These are phyloP conservation scores for Parnassius orleans DNA, from an alignment of 2,888 invertebrate genomes.

Conservation along the genomic window DNA sequence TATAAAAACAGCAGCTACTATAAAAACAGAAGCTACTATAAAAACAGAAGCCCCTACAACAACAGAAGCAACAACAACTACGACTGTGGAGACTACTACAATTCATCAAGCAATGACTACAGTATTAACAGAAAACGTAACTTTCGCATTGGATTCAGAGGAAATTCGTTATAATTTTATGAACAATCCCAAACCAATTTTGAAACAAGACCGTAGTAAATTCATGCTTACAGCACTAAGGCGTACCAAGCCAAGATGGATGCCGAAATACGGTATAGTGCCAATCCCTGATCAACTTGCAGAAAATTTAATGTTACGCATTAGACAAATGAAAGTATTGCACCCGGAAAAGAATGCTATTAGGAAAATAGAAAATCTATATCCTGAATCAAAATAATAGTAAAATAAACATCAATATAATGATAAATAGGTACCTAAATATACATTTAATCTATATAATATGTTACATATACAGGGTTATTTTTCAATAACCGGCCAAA, in stretches of 20 bases:
- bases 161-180: conserved; percentile 22
- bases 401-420: neutral
- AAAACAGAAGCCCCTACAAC: conserved; percentile 15
- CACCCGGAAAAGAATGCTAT: conserved; percentile 31
- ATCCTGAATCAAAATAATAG: conserved; percentile 1
- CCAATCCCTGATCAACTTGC: conserved; percentile 57
- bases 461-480: neutral
- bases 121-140: conserved; percentile 17
- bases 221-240: conserved; percentile 45
- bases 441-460: neutral
- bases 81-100: conserved; percentile 18
- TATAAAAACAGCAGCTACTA: conserved; percentile 14
- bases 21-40: conserved; percentile 6
- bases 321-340: conserved; percentile 40
- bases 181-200: neutral
- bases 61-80: conserved; percentile 25
- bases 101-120: conserved; percentile 19
- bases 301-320: conserved; percentile 48
- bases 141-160: conserved; percentile 12
- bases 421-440: neutral
- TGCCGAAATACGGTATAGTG: conserved; percentile 58
- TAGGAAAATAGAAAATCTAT: conserved; percentile 18
- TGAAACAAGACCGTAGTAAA: conserved; percentile 33
- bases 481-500: no score
- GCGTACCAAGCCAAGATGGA: conserved; percentile 48